These are phyloP conservation scores for Blomia tropicalis DNA, from an alignment of 2,888 invertebrate species.

Conservation along the genomic window DNA sequence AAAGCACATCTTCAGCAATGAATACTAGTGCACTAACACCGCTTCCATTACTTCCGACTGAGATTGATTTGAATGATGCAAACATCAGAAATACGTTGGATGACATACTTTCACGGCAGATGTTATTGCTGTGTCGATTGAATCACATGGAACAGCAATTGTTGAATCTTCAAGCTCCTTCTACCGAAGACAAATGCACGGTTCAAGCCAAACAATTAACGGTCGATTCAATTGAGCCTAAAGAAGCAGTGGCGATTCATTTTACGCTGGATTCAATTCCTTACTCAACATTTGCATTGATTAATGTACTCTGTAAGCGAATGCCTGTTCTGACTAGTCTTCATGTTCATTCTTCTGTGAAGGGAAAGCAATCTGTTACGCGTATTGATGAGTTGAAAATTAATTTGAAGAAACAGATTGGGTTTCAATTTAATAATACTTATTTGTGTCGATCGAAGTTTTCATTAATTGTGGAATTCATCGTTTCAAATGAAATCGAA, in stretches of 20 bases:
- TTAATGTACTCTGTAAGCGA: background rate
- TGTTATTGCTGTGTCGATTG: conserved; percentile 9
- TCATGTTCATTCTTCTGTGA: conserved; percentile 9
- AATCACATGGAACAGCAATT: conserved; percentile 6
- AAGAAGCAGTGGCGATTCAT: conserved; percentile 1
- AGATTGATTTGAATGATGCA: conserved; percentile 2
- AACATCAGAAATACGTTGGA: background rate
- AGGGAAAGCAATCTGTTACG: background rate
- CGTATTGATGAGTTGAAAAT: background rate
- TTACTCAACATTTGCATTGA: background rate
- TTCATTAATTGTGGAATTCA: background rate
- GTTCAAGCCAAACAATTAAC: background rate
- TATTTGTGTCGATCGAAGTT: background rate
- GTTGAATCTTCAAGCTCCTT: background rate
- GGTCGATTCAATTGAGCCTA: background rate
- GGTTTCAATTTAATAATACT: background rate
- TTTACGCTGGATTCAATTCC: background rate
- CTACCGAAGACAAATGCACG: no score
- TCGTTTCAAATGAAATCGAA: background rate
- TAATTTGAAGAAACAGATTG: background rate
- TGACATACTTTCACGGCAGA: conserved; percentile 9
- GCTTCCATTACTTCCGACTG: background rate
- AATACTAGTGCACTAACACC: no score
- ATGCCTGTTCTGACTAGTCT: background rate
- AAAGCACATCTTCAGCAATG: background rate